Evolutionary conservation across 2,797 vertebrate genomes (phyloP), one percentile per base, ranked within the genome.

Genomic region (Muraenolepis orangiensis): DNA sequence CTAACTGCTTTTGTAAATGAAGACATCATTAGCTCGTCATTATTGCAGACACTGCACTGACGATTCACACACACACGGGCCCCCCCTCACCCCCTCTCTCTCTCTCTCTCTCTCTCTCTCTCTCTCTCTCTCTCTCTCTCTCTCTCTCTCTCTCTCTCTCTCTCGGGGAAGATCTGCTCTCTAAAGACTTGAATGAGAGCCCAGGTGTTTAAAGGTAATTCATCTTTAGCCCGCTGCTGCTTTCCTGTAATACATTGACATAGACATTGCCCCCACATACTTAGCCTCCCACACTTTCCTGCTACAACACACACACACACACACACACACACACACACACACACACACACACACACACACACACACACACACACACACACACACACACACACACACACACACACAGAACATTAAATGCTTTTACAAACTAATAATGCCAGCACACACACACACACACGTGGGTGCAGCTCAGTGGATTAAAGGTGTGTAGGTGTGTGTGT

Each of bases 1-100:
- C 30, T 14, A 69, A 29, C 28, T 79, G 30, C 75, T 72, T 57
- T 73, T 73, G 73, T 18, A 31, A 68, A 69, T 34, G 30, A 66
- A 68, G 10, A 30, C 66, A 74, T 68, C 66, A 73, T 66, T 73
- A 42, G 30, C 16, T 14, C n/a, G 36, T 40, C 70, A 5, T 67
- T 31, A 67, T 31, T 67, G 14, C 11, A 67, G 30, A 66, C 10
- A 66, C 64, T 28, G 61, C 26, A n/a, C n/a, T 14, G 29, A 30
- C 3, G 66, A 67, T 67, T 67, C n/a, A n/a, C n/a, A n/a, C 16
- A 28, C 66, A 18, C 18, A 18, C 31, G 20, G 66, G 28, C 30
- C 66, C 66, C 6, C 66, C 18, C 18, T 67, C 30, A n/a, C n/a
- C n/a, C n/a, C n/a, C n/a, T n/a, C n/a, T n/a, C n/a, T n/a, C n/a